These are phyloP conservation scores for Dipodomys spectabilis DNA, from an alignment of 2,113 vertebrate genomes.

Conservation along the genomic window DNA sequence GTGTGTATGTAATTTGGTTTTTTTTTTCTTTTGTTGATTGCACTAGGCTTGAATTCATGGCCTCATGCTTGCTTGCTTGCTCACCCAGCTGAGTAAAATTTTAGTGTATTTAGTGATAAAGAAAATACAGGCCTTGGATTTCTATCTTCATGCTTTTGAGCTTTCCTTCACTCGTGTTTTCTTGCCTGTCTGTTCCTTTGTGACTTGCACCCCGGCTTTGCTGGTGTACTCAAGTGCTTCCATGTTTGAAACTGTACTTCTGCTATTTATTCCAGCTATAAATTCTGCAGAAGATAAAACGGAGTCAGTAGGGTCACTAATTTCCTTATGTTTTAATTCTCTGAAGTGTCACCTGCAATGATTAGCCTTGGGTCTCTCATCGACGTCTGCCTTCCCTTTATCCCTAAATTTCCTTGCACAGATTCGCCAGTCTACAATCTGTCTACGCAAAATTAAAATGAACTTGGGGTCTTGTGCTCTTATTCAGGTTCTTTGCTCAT, in stretches of 20 bases:
- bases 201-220: background rate
- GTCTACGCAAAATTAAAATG: background rate
- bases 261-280: background rate
- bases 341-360: background rate
- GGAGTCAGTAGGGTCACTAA: background rate
- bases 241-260: background rate
- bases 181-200: background rate
- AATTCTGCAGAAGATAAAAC: conserved; percentile 7
- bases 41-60: no score
- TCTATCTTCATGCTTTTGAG: background rate
- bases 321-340: conserved; percentile 12
- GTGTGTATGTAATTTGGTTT: no score
- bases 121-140: background rate
- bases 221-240: background rate
- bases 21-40: no score
- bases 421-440: background rate
- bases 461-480: no score
- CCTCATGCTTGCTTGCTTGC: no score
- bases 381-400: background rate
- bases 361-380: background rate
- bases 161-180: background rate
- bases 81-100: background rate
- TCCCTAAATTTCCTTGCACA: background rate
- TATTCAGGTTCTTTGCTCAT: no score
- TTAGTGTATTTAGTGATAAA: background rate